Conservation (phyloP, 1,140 invertebrate genomes). For the Whitmania pigra region DNA sequence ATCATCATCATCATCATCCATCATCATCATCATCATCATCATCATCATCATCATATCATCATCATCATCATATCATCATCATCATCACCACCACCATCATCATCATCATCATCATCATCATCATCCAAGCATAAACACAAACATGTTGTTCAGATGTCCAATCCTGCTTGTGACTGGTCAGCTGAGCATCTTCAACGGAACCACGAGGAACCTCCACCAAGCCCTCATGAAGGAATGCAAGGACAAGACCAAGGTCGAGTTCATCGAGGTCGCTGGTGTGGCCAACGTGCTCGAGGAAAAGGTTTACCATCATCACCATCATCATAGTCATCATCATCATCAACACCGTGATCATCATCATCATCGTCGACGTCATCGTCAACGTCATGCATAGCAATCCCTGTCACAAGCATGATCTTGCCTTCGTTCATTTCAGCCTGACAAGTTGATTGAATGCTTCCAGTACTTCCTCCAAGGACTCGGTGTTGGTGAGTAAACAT, state of each 20-base stretch:
- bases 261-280: conserved; percentile 37
- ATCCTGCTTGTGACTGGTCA: conserved; percentile 64
- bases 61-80: too few relatives aligned
- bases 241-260: conserved; percentile 35
- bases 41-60: too few relatives aligned
- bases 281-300: conserved; percentile 40
- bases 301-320: conserved; percentile 24
- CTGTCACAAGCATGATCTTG: too few relatives aligned
- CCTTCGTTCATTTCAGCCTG: conserved; percentile 49
- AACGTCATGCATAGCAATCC: too few relatives aligned
- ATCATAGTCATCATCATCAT: too few relatives aligned
- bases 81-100: too few relatives aligned
- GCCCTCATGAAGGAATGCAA: conserved; percentile 31
- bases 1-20: too few relatives aligned
- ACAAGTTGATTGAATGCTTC: conserved; percentile 64
- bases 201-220: conserved; percentile 35
- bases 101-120: neutral
- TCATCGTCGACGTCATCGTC: too few relatives aligned
- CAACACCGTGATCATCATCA: too few relatives aligned
- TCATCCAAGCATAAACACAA: too few relatives aligned
- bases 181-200: conserved; percentile 58
- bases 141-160: conserved; percentile 36
- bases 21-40: too few relatives aligned
- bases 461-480: conserved; percentile 68
- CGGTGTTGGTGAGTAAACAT: conserved; percentile 47